Evolutionary conservation across 1,140 invertebrate species (phyloP), one percentile per base, ranked within the genome.

Genomic region (Ectropis grisescens): DNA sequence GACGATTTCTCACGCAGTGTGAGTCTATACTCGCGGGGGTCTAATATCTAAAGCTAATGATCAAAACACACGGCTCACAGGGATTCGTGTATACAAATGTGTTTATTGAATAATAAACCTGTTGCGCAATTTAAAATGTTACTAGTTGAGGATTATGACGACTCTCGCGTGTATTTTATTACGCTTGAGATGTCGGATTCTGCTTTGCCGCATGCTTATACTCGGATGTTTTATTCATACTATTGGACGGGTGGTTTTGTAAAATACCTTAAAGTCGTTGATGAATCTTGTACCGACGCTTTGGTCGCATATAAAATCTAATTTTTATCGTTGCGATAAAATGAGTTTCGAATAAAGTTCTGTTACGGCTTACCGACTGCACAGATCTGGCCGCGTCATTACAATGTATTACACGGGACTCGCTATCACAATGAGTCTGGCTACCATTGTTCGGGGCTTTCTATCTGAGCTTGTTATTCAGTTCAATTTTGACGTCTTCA

Each of bases 401-500:
- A 52, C 43, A 44, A 49, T 54, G 55, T 59, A 46, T 52, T 57
- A 56, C 48, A 50, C 39, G 41, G 45, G 39, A 58, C 51, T 52
- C 40, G 29, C 4, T 64, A 58, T 69, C 53, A 58, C 50, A 58
- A 58, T 53, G 51, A 57, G 59, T 60, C 56, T 47, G 51, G 57
- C 47, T 68, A 55, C 62, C 49, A 72, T 76, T 72, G 71, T 76
- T 67, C 58, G 41, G 42, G 24, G 52, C 52, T 58, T 50, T 54
- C 40, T 64, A 70, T 70, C 59, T 51, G 37, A 56, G 37, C 40
- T 38, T 53, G 54, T 60, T 61, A 64, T 60, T 56, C 58, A 56
- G 53, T 61, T 31, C 29, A 41, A 46, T 37, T 57, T 57, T 81
- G 72, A 78, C 69, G 59, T 81, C 69, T 81, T 81, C 70, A 81